Evolutionary conservation across 2,888 invertebrate genomes (phyloP), one percentile per base, ranked within the genome.

Genomic region (Dryadula phaetusa): DNA sequence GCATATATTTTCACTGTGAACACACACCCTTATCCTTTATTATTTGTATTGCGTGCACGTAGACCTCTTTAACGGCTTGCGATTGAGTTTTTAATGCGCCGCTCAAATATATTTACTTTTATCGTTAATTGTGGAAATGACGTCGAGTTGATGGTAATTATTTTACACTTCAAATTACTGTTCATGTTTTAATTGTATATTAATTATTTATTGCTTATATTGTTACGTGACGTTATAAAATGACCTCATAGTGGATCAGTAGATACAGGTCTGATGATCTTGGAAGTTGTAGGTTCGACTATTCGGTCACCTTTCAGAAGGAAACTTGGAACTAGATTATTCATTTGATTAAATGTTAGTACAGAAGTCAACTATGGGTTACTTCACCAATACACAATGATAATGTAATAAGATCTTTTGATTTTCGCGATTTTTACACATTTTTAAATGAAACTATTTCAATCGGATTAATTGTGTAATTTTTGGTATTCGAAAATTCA

Each of bases 41-140:
- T 56, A 70, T 72, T 70, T 66, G 72, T 58, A 64, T 62, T 58
- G 61, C 62, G 53, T 62, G 54, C 75, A 75, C 75, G 75, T 75
- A 72, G 77, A 73, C 73, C 77, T 77, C 79, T 78, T 72, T 80
- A 80, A 79, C 81, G 75, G 80, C 74, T 78, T 81, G 77, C 81
- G 81, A 85, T 82, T 80, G 82, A 84, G 79, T 84, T 82, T 81
- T 80, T 82, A 80, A 82, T 82, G 70, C 71, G 72, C 73, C 74
- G 74, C 69, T 73, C 66, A 71, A 75, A 74, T 76, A 77, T 73
- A 70, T 70, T 72, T 67, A 67, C 71, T 65, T 65, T 71, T 54
- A 66, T 73, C 66, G 64, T 69, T 71, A 69, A 71, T 71, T 71
- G 69, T 66, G 64, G 61, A 67, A 60, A 40, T 63, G 52, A 63